phyloP scores from a whole-genome alignment of 2,113 vertebrate species.

The Dolichotis patagonum region DNA sequence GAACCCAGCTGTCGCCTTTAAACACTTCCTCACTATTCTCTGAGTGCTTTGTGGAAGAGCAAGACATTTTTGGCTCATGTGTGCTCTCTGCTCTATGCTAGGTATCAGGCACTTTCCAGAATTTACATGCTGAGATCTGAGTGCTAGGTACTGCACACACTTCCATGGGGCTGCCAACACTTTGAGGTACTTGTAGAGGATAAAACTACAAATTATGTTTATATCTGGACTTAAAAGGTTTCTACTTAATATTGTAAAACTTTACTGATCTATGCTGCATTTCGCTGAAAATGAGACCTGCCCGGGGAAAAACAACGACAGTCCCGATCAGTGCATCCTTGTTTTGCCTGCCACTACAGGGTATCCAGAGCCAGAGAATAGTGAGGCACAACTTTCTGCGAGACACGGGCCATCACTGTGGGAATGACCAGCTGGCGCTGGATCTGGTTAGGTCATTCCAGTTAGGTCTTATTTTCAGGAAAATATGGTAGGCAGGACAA shows the following conservation, averaged over 20 bases:
- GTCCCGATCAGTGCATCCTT: neutral
- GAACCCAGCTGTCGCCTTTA: neutral
- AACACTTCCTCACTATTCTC: neutral
- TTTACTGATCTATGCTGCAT: neutral
- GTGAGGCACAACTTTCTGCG: neutral
- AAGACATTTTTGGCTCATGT: neutral
- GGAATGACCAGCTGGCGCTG: neutral
- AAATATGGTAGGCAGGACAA: neutral
- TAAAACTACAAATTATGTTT: neutral
- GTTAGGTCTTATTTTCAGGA: neutral
- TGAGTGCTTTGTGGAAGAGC: neutral
- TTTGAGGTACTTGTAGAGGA: neutral
- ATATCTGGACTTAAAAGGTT: conserved; percentile 9
- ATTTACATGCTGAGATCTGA: conserved; percentile 49
- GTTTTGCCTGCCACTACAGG: neutral
- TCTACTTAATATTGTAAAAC: neutral
- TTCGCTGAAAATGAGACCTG: neutral
- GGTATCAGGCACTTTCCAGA: conserved; percentile 35
- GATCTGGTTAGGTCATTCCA: neutral
- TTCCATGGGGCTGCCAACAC: neutral
- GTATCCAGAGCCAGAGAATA: neutral
- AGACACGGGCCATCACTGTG: neutral
- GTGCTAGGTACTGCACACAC: neutral
- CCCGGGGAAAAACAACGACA: neutral
- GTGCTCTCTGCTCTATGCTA: neutral